A percentile compares a stretch with the other conserved stretches of the same genome.
These are phyloP conservation scores for Drosophila lacteicornis DNA, from an alignment of 1,140 invertebrate genomes.

Conservation along the genomic window DNA sequence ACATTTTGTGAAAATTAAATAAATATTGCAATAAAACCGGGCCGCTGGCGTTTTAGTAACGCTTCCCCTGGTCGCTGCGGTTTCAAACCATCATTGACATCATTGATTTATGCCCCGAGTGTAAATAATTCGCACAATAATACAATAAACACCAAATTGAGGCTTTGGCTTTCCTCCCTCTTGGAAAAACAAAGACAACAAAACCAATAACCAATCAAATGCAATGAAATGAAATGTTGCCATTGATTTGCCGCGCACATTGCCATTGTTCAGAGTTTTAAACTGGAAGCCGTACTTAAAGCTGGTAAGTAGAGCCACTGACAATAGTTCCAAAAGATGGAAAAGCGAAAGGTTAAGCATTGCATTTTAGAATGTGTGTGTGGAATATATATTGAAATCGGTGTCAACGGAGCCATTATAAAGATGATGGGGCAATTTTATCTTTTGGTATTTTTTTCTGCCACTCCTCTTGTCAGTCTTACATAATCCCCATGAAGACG, in stretches of 20 bases:
- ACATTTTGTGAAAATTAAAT: slow-evolving; percentile 39
- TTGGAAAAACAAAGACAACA: slow-evolving; percentile 18
- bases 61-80: slow-evolving; percentile 31
- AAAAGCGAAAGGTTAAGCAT: slow-evolving; percentile 47
- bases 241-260: slow-evolving; percentile 39
- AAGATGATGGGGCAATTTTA: slow-evolving; percentile 47
- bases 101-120: slow-evolving; percentile 68
- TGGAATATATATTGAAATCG: slow-evolving; percentile 13
- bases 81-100: slow-evolving; percentile 44
- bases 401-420: slow-evolving; percentile 34
- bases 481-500: slow-evolving; percentile 18
- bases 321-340: slow-evolving; percentile 27
- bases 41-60: slow-evolving; percentile 60
- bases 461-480: slow-evolving; percentile 38
- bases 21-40: slow-evolving; percentile 54
- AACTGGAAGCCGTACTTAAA: slow-evolving; percentile 37
- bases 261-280: slow-evolving; percentile 42
- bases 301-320: slow-evolving; percentile 40
- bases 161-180: slow-evolving; percentile 45
- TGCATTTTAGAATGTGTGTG: slow-evolving; percentile 43
- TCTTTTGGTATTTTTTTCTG: not conserved
- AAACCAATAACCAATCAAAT: slow-evolving; percentile 56
- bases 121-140: slow-evolving; percentile 71
- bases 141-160: slow-evolving; percentile 59
- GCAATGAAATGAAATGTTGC: slow-evolving; percentile 68